phyloP scores from a whole-genome alignment of 1,140 invertebrate species.

The Diabrotica virgifera region DNA sequence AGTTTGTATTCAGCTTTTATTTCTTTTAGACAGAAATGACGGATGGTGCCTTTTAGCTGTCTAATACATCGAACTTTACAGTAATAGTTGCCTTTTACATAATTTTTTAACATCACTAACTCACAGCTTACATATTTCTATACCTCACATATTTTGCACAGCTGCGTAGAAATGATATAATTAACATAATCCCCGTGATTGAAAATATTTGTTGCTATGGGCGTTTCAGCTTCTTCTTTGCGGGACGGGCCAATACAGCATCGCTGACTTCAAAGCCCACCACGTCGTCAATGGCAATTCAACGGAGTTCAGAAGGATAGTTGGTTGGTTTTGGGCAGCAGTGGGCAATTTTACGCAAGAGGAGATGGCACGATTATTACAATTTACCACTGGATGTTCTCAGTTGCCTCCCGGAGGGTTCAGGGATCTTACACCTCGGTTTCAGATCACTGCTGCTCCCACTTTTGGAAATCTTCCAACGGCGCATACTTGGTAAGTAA shows the following conservation, averaged over 20 bases:
- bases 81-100: too few species aligned
- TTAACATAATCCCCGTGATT: background rate
- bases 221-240: conserved; percentile 77
- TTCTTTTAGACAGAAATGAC: too few species aligned
- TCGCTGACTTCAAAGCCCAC: conserved; percentile 84
- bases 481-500: conserved; percentile 82
- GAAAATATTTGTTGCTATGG: conserved; percentile 42
- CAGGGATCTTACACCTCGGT: conserved; percentile 81
- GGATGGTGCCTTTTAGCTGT: too few species aligned
- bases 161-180: too few species aligned
- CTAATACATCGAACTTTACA: too few species aligned
- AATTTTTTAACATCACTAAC: too few species aligned
- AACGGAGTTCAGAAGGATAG: conserved; percentile 76
- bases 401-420: conserved; percentile 90
- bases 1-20: too few species aligned
- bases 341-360: conserved; percentile 88
- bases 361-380: conserved; percentile 88
- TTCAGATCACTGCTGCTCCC: conserved; percentile 86
- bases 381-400: conserved; percentile 92
- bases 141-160: too few species aligned
- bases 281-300: conserved; percentile 83
- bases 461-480: conserved; percentile 88
- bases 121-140: too few species aligned
- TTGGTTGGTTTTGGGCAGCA: conserved; percentile 94
- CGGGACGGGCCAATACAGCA: conserved; percentile 89